Percentiles rank a stretch among this genome's conserved stretches.
Conservation (phyloP, 2,113 vertebrate genomes). For the Datnioides undecimradiatus region DNA sequence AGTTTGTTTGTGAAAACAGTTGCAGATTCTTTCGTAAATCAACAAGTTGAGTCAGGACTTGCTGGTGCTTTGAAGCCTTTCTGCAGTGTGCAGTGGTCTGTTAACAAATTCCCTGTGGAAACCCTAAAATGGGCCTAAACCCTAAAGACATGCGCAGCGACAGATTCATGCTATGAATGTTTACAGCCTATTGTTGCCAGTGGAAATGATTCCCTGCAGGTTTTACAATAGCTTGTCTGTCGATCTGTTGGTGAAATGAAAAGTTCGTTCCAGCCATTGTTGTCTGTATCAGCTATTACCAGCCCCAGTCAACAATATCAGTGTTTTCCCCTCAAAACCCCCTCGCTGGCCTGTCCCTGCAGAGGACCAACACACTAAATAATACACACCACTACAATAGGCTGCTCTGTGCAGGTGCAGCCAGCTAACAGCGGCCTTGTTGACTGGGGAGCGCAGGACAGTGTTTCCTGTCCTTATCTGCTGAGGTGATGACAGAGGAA, state of each 20-base stretch:
- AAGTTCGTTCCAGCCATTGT: slow-evolving; percentile 37
- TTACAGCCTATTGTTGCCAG: neutral
- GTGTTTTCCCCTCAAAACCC: neutral
- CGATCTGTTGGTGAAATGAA: slow-evolving; percentile 19
- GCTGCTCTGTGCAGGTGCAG: slow-evolving; percentile 73
- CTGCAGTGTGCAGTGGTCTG: neutral
- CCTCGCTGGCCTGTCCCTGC: slow-evolving; percentile 2
- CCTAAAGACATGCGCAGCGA: neutral
- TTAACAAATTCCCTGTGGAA: neutral
- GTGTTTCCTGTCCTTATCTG: slow-evolving; percentile 70
- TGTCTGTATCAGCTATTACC: slow-evolving; percentile 23
- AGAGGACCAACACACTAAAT: slow-evolving; percentile 44
- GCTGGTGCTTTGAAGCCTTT: neutral
- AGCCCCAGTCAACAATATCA: slow-evolving; percentile 40
- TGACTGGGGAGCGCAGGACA: slow-evolving; percentile 49
- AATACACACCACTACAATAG: slow-evolving; percentile 46
- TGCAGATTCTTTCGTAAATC: no score
- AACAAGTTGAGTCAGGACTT: neutral
- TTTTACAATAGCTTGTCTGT: neutral
- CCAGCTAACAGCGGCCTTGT: slow-evolving; percentile 33
- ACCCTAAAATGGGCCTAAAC: neutral
- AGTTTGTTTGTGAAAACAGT: no score
- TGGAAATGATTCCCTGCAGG: neutral
- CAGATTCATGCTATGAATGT: neutral
- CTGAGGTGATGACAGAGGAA: slow-evolving; percentile 59